phyloP scores from a whole-genome alignment of 2,888 invertebrate species.

The Apotomis turbidana region DNA sequence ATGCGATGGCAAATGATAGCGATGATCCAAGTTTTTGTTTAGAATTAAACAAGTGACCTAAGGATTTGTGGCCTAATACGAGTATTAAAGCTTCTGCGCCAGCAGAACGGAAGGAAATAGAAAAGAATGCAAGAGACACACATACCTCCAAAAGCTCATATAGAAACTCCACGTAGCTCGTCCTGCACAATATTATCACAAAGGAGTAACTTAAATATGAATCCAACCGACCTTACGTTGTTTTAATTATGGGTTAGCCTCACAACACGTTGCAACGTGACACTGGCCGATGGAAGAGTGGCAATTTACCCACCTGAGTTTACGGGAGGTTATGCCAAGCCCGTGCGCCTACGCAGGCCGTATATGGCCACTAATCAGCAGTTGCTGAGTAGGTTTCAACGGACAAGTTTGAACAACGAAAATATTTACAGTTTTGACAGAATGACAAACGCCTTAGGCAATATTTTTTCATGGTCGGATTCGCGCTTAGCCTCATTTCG shows the following conservation, averaged over 20 bases:
- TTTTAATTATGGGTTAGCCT: constrained; percentile 42
- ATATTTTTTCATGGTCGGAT: background rate
- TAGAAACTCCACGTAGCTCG: constrained; percentile 75
- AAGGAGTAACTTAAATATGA: background rate
- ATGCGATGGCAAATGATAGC: too few species aligned
- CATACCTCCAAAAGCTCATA: constrained; percentile 75
- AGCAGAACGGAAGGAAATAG: background rate
- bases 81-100: background rate
- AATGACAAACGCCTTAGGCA: background rate
- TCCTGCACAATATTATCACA: constrained; percentile 47
- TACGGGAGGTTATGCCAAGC: constrained; percentile 67
- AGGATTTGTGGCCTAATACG: background rate
- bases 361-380: constrained; percentile 71
- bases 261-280: constrained; percentile 54
- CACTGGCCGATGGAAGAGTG: constrained; percentile 61
- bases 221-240: background rate
- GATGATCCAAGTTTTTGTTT: background rate
- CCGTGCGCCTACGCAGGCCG: constrained; percentile 69
- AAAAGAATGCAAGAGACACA: background rate
- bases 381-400: constrained; percentile 12
- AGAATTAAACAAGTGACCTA: background rate
- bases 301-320: constrained; percentile 62
- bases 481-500: background rate
- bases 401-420: constrained; percentile 12
- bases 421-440: constrained; percentile 31